Conservation (phyloP, 1,140 invertebrate species). For the Papilio helenus region DNA sequence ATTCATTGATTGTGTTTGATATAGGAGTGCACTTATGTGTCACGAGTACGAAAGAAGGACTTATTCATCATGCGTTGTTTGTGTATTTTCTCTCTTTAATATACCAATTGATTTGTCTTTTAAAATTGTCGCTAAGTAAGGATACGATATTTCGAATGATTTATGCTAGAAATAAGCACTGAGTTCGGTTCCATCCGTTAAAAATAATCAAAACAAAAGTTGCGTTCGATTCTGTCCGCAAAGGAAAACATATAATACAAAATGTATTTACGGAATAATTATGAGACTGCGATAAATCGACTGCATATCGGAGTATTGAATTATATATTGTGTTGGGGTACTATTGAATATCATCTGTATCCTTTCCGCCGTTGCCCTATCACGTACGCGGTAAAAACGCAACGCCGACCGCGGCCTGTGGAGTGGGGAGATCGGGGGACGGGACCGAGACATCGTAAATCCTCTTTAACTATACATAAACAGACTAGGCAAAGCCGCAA, state of each 20-base stretch:
- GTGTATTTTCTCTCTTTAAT: constrained; percentile 7
- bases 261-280: constrained; percentile 26
- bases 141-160: not conserved
- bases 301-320: constrained; percentile 20
- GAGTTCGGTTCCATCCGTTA: not conserved
- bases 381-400: constrained; percentile 48
- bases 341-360: not conserved
- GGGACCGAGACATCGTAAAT: constrained; percentile 28
- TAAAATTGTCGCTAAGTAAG: not conserved
- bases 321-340: constrained; percentile 15
- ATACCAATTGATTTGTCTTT: constrained; percentile 13
- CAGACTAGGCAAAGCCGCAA: not conserved
- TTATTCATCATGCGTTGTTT: constrained; percentile 34
- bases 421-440: constrained; percentile 17
- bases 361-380: constrained; percentile 43
- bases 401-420: constrained; percentile 19
- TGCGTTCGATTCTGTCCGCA: constrained; percentile 5
- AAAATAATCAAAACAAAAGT: constrained; percentile 3
- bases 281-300: constrained; percentile 32
- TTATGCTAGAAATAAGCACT: no score
- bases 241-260: not conserved
- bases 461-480: not conserved
- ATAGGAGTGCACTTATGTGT: constrained; percentile 29
- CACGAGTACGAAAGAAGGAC: constrained; percentile 35
- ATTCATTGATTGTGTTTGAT: constrained; percentile 37